Conservation (phyloP, 2,797 vertebrate species). For the Melanotaenia maccullochi region DNA sequence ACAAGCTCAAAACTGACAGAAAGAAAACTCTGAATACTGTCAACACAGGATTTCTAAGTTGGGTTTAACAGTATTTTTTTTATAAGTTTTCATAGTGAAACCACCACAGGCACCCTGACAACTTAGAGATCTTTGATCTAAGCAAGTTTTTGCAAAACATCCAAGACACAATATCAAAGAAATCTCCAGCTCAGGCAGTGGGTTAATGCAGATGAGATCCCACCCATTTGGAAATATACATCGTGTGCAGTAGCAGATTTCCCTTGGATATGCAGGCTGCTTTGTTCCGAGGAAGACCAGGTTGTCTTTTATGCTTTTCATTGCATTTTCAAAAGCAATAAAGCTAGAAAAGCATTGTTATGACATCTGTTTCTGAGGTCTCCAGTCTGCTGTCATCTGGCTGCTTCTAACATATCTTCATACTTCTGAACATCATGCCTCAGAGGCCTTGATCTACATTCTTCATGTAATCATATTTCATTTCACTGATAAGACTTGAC, state of each 20-base stretch:
- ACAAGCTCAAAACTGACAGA: slow-evolving; percentile 15
- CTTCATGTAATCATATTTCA: background rate
- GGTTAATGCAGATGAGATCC: slow-evolving; percentile 54
- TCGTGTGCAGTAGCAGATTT: slow-evolving; percentile 47
- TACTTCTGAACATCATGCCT: slow-evolving; percentile 7
- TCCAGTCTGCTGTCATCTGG: slow-evolving; percentile 22
- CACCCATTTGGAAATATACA: slow-evolving; percentile 60
- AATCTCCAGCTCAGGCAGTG: slow-evolving; percentile 27
- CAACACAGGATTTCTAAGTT: background rate
- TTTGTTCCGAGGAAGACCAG: slow-evolving; percentile 61
- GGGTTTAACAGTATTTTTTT: slow-evolving; percentile 8
- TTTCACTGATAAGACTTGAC: background rate
- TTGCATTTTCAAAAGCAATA: slow-evolving; percentile 29
- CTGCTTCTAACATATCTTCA: slow-evolving; percentile 24
- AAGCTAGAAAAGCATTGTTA: slow-evolving; percentile 26
- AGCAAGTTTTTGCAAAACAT: slow-evolving; percentile 47
- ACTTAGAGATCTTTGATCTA: slow-evolving; percentile 49
- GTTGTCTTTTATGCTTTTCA: slow-evolving; percentile 44
- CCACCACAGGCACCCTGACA: slow-evolving; percentile 25
- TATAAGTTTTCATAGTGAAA: slow-evolving; percentile 27
- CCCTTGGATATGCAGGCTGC: slow-evolving; percentile 58
- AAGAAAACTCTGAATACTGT: slow-evolving; percentile 13
- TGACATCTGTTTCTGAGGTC: slow-evolving; percentile 49
- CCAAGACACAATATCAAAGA: slow-evolving; percentile 55
- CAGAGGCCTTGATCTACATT: background rate